These are phyloP conservation scores for Melangyna quadrimaculata DNA, from an alignment of 2,888 invertebrate genomes.

Conservation along the genomic window DNA sequence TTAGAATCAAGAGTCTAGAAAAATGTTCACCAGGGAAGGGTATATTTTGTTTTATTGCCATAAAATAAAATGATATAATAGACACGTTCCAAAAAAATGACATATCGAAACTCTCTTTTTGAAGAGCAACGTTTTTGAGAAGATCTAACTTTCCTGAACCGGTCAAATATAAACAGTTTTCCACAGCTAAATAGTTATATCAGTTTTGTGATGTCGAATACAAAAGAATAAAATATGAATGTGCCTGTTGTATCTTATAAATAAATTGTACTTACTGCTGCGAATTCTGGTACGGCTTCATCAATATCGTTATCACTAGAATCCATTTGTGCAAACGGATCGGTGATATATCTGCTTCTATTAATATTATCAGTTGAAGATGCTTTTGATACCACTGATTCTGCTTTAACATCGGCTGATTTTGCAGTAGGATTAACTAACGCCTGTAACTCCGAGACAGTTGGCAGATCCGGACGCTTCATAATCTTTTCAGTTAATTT, in stretches of 20 bases:
- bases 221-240: no score
- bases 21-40: no score
- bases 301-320: slow-evolving; percentile 66
- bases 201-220: no score
- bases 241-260: background rate
- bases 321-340: slow-evolving; percentile 26
- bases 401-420: background rate
- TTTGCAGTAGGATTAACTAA: background rate
- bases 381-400: background rate
- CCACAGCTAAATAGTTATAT: no score
- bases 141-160: no score
- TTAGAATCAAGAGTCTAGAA: no score
- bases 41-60: no score
- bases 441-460: background rate
- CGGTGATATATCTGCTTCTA: background rate
- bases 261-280: slow-evolving; percentile 74
- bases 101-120: no score
- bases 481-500: background rate
- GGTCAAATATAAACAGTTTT: no score
- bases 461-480: background rate
- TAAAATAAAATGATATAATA: no score
- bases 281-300: slow-evolving; percentile 77
- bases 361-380: background rate
- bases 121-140: no score
- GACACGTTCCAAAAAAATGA: no score